phyloP scores from a whole-genome alignment of 2,797 vertebrate species.

The Protosalanx chinensis region DNA sequence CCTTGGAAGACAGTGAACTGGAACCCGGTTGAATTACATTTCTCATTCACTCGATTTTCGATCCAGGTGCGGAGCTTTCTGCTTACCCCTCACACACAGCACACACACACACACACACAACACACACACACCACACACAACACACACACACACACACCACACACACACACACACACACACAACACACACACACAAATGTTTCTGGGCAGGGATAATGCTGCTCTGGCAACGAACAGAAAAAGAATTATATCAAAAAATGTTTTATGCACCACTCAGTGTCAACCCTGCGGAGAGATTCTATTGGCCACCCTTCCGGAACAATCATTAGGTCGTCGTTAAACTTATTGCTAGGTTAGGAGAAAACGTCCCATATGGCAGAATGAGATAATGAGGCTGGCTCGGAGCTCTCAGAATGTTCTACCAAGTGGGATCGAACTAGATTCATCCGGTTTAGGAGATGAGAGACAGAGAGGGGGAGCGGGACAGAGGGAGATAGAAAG shows the following conservation, averaged over 20 bases:
- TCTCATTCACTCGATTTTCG: constrained; percentile 16
- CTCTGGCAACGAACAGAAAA: constrained; percentile 24
- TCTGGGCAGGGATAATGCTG: constrained; percentile 3
- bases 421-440: constrained; percentile 55
- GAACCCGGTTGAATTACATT: constrained; percentile 6
- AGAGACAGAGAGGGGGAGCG: background rate
- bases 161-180: constrained; percentile 8
- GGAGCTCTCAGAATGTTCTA: constrained; percentile 41
- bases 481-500: background rate
- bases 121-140: constrained; percentile 11
- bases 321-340: constrained; percentile 27
- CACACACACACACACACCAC: background rate
- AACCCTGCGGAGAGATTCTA: constrained; percentile 25
- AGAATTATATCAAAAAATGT: constrained; percentile 21
- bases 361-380: constrained; percentile 23
- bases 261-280: constrained; percentile 17
- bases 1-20: constrained; percentile 7
- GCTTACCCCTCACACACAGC: background rate
- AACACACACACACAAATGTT: constrained; percentile 13
- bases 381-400: constrained; percentile 27
- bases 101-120: constrained; percentile 7
- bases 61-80: constrained; percentile 1
- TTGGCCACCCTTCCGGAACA: constrained; percentile 17
- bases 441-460: background rate
- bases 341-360: constrained; percentile 28